phyloP scores from a whole-genome alignment of 2,797 vertebrate genomes.

The Periparus ater region DNA sequence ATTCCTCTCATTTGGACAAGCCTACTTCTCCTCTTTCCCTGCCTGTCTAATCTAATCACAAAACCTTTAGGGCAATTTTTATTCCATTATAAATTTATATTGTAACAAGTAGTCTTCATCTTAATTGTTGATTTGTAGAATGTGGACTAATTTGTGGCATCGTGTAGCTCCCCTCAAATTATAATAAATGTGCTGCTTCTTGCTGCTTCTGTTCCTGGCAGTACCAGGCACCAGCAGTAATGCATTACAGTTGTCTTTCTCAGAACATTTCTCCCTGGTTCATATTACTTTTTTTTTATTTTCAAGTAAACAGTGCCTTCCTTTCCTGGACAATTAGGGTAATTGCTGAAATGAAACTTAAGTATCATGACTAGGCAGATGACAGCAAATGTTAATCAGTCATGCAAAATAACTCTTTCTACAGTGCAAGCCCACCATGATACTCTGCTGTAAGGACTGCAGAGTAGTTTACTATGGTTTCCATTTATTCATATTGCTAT shows the following conservation, averaged over 20 bases:
- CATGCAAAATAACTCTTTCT: background rate
- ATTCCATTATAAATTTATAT: constrained; percentile 10
- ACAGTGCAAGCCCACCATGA: background rate
- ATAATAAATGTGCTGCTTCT: background rate
- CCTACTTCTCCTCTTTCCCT: constrained; percentile 9
- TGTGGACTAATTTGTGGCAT: background rate
- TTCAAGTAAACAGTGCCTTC: background rate
- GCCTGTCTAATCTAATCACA: constrained; percentile 5
- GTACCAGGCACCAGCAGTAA: background rate
- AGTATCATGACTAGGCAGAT: background rate
- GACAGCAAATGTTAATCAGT: background rate
- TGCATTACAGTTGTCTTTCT: background rate
- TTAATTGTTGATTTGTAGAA: constrained; percentile 39
- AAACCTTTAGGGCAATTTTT: constrained; percentile 24
- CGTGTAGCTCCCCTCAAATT: background rate
- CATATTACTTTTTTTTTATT: background rate
- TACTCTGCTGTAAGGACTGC: background rate
- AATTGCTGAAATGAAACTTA: background rate
- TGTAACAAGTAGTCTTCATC: background rate
- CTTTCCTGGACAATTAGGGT: background rate
- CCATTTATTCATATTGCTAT: background rate
- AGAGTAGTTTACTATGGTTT: background rate
- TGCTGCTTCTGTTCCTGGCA: background rate
- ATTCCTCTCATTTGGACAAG: background rate
- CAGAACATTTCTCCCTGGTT: background rate